Base-by-base conservation (phyloP, 1,140 invertebrate genomes). In the Phymorhynchus buccinoides region DNA sequence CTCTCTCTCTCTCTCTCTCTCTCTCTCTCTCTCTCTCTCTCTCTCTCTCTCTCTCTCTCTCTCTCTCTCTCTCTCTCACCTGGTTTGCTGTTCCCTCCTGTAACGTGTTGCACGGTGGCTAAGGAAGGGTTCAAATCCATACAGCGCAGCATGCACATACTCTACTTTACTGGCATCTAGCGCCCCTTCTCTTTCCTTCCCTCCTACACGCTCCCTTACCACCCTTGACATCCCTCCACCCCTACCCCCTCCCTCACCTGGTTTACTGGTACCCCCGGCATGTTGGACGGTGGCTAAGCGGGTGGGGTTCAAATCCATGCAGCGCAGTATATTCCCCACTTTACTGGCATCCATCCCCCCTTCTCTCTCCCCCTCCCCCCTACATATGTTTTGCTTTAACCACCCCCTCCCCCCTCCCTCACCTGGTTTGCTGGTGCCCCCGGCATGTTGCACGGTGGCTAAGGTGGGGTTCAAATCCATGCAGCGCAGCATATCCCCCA, bases 361-460 rank as follows among this genome's bases (percentile, higher is more conserved):
- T n/a, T n/a, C n/a, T n/a, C n/a, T 71, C n/a, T 32, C n/a, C 14
- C 80, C 22, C 22, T 66, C 32, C 32, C 27, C 27, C 30, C 16
- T 22, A 14, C 82, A 68, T 30, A 18, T 1, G n/a, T 14, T 27
- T 32, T 73, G 12, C 12, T 14, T 14, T 9, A 16, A 39, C 73
- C 35, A 3, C 1, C 16, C 1, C 32, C 30, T 78, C 32, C 27
- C 3, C 75, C 9, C 75, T n/a, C 73, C 48, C 68, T 77, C 96
- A 95, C 97, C 97, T 95, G 96, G 96, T 95, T 98, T 98, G 94
- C 98, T 97, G 93, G 97, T 97, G 87, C 97, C 97, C 86, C 98
- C 98, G 90, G 98, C 93, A 94, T 98, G 98, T 92, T 97, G 96
- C 90, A 98, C 96, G 88, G 96, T 95, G 84, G 96, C 96, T 90